A percentile compares a stretch with the other conserved stretches of the same genome.
These are phyloP conservation scores for Cyanoramphus novaezelandiae DNA, from an alignment of 2,113 vertebrate genomes.

Conservation along the genomic window DNA sequence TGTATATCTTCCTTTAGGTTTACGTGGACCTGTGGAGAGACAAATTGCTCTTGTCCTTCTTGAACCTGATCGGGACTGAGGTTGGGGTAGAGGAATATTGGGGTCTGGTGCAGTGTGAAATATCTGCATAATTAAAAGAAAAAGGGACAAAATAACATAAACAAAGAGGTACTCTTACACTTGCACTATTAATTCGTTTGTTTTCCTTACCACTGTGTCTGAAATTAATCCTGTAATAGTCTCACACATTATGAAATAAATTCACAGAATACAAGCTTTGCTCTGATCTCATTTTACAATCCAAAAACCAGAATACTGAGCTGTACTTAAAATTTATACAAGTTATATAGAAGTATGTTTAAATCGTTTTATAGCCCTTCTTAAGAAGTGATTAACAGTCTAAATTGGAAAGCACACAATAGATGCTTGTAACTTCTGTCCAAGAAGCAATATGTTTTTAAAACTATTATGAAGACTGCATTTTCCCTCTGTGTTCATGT, in stretches of 20 bases:
- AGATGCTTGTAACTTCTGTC: neutral
- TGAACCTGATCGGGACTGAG: constrained; percentile 86
- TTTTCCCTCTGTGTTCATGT: neutral
- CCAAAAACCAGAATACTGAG: neutral
- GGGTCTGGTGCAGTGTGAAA: constrained; percentile 92
- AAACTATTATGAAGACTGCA: neutral
- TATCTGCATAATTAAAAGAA: constrained; percentile 76
- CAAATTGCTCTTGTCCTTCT: constrained; percentile 91
- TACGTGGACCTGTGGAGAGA: constrained; percentile 90
- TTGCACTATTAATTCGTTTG: neutral
- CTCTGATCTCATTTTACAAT: neutral
- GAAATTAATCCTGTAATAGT: neutral
- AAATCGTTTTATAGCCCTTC: neutral
- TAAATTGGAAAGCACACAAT: neutral
- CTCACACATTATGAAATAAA: neutral
- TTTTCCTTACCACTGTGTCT: neutral
- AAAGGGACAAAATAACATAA: neutral
- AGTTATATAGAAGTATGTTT: neutral
- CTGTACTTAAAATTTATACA: neutral
- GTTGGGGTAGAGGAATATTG: constrained; percentile 88
- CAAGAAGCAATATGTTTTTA: neutral
- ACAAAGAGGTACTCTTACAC: neutral
- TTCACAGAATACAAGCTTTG: neutral
- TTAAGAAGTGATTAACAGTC: neutral
- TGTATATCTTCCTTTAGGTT: constrained; percentile 85